Percentiles rank a stretch among this genome's conserved stretches.
These are phyloP conservation scores for Chamaea fasciata DNA, from an alignment of 2,113 vertebrate genomes.

Conservation along the genomic window DNA sequence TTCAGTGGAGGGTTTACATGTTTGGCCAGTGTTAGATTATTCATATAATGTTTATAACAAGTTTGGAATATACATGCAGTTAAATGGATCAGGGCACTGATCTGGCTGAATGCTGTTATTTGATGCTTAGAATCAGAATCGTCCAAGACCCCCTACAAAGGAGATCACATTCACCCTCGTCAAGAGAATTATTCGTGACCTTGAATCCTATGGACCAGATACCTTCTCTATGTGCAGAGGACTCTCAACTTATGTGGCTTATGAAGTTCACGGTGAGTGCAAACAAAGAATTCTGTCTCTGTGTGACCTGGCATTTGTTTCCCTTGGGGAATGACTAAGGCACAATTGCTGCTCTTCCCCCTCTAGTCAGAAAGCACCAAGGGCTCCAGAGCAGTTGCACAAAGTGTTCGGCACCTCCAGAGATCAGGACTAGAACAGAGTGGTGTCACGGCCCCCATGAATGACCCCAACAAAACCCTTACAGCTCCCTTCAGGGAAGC, in stretches of 20 bases:
- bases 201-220: not conserved
- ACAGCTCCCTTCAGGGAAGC: fast-evolving
- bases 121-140: not conserved
- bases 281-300: too few species aligned
- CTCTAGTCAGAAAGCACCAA: too few species aligned
- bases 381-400: not conserved
- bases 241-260: not conserved
- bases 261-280: not conserved
- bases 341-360: not conserved
- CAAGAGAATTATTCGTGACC: not conserved
- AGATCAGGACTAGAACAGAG: not conserved
- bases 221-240: not conserved
- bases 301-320: fast-evolving
- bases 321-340: not conserved
- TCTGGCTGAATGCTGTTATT: not conserved
- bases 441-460: not conserved
- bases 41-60: not conserved
- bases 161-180: not conserved
- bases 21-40: not conserved
- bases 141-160: not conserved
- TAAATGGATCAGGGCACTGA: not conserved
- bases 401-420: fast-evolving
- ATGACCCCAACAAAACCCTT: not conserved
- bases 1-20: not conserved
- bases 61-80: not conserved